These are phyloP conservation scores for Drosophila varians DNA, from an alignment of 1,140 invertebrate genomes.

Conservation along the genomic window DNA sequence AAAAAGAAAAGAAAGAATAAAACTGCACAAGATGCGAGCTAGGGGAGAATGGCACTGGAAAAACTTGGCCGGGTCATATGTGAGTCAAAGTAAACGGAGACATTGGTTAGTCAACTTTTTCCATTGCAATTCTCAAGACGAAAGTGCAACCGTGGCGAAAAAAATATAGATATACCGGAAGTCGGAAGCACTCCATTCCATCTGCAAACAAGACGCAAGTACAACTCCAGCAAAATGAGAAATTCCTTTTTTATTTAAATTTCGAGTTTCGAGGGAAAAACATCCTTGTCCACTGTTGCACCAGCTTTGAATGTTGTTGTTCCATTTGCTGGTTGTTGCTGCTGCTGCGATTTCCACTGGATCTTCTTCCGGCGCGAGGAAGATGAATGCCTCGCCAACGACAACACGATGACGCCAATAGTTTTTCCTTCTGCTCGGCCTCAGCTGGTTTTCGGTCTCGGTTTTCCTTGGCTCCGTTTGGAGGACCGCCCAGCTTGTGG, in stretches of 20 bases:
- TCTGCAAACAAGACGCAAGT: slow-evolving; percentile 66
- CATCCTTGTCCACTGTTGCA: slow-evolving; percentile 43
- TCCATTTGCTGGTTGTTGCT: slow-evolving; percentile 28
- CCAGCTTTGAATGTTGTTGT: neutral
- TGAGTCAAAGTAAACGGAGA: slow-evolving; percentile 53
- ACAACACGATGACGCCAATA: slow-evolving; percentile 80
- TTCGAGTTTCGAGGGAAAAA: slow-evolving; percentile 49
- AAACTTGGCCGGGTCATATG: slow-evolving; percentile 49
- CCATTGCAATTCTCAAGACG: slow-evolving; percentile 64
- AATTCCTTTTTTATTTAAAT: slow-evolving; percentile 80
- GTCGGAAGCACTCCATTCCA: slow-evolving; percentile 79
- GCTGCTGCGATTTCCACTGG: slow-evolving; percentile 68
- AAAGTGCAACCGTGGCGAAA: slow-evolving; percentile 67
- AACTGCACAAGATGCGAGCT: slow-evolving; percentile 9
- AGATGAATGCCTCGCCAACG: slow-evolving; percentile 80
- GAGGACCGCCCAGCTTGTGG: slow-evolving; percentile 33
- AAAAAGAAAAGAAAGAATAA: slow-evolving; percentile 1
- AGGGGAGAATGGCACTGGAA: slow-evolving; percentile 1
- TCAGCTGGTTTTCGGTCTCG: slow-evolving; percentile 7
- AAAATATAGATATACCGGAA: slow-evolving; percentile 44
- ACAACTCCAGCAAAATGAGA: slow-evolving; percentile 60
- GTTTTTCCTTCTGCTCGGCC: slow-evolving; percentile 50
- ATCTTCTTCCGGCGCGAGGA: slow-evolving; percentile 79
- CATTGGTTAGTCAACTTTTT: slow-evolving; percentile 54
- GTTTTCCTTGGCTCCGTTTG: neutral